Conservation (phyloP, 2,797 vertebrate genomes). For the Acanthis flammea region DNA sequence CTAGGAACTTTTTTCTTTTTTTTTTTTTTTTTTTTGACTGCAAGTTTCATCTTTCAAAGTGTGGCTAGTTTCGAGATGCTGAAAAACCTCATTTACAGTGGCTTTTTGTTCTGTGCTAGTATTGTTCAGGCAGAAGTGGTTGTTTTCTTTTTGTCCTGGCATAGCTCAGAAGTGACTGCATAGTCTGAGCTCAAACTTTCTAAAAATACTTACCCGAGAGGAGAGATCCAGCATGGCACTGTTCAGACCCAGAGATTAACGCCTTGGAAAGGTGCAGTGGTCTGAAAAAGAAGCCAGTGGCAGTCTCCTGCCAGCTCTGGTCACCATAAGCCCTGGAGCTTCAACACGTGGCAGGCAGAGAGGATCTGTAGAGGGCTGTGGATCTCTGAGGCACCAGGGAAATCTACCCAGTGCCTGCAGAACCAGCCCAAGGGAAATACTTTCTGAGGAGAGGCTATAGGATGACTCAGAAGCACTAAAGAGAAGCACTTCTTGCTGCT, state of each 20-base stretch:
- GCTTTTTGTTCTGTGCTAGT: conserved; percentile 19
- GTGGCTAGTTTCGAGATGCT: neutral
- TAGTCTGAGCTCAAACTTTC: conserved; percentile 28
- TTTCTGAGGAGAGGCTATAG: neutral
- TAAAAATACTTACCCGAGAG: conserved; percentile 36
- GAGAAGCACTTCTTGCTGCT: neutral
- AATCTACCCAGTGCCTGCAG: neutral
- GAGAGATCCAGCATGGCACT: neutral
- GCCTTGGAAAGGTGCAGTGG: neutral
- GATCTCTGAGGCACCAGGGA: neutral
- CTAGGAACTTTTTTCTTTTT: neutral
- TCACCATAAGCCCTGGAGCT: neutral
- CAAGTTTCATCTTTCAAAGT: conserved; percentile 16
- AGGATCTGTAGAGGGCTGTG: neutral
- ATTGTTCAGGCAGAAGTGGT: conserved; percentile 42
- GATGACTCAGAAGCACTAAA: neutral
- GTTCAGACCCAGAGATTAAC: neutral
- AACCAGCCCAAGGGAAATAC: neutral
- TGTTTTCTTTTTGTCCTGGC: conserved; percentile 32
- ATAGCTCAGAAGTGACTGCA: conserved; percentile 57
- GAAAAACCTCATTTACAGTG: neutral
- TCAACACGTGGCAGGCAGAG: neutral
- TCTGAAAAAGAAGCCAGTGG: neutral
- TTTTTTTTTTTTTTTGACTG: neutral
- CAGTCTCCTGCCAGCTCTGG: neutral